Conservation (phyloP, 1,140 invertebrate species). For the Lutraria rhynchaena region DNA sequence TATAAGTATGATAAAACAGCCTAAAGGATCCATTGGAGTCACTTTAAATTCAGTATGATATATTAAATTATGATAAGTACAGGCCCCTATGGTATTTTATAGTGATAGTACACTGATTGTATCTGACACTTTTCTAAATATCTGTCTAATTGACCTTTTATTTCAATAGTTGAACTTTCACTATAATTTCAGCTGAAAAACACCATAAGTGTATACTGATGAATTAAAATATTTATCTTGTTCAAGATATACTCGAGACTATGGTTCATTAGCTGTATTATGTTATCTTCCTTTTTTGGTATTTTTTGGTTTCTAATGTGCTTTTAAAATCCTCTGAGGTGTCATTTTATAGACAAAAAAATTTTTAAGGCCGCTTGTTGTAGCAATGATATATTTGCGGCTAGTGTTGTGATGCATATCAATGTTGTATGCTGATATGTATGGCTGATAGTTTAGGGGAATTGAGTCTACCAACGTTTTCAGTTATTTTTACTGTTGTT, state of each 20-base stretch:
- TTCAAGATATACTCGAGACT: neutral
- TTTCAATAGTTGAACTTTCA: conserved; percentile 36
- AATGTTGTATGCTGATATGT: too few species aligned
- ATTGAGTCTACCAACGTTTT: too few species aligned
- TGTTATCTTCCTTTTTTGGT: neutral
- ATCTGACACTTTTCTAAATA: conserved; percentile 48
- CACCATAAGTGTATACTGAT: neutral
- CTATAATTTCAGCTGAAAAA: conserved; percentile 45
- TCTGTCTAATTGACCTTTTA: conserved; percentile 48
- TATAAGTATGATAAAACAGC: conserved; percentile 35
- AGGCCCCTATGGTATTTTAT: conserved; percentile 28
- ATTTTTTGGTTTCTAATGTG: conserved; percentile 1
- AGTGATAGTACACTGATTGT: conserved; percentile 32
- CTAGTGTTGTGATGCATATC: too few species aligned
- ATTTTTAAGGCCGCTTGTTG: too few species aligned
- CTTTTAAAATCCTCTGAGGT: conserved; percentile 32
- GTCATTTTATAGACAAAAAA: conserved; percentile 20
- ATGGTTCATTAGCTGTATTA: neutral
- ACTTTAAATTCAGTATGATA: conserved; percentile 53
- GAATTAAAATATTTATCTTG: conserved; percentile 26
- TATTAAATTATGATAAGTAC: conserved; percentile 55
- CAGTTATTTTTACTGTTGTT: too few species aligned
- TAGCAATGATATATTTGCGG: too few species aligned
- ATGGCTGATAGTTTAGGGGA: too few species aligned
- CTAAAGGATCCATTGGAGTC: conserved; percentile 40